These are phyloP conservation scores for Ridgeia piscesae DNA, from an alignment of 1,140 invertebrate genomes.

Conservation along the genomic window DNA sequence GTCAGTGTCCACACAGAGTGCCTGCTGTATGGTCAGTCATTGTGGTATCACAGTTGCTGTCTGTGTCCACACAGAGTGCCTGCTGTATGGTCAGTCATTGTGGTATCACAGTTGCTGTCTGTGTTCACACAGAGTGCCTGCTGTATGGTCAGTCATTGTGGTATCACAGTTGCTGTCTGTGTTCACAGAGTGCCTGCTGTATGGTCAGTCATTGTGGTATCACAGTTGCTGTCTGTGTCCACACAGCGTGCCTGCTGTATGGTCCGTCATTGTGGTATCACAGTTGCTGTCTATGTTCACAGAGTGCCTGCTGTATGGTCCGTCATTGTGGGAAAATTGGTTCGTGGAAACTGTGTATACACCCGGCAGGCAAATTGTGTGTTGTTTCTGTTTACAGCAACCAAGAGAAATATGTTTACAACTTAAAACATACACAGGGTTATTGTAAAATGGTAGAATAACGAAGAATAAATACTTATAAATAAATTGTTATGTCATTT, in stretches of 20 bases:
- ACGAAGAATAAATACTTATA: no score
- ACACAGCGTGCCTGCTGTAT: no score
- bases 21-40: no score
- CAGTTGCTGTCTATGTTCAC: background rate
- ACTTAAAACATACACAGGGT: background rate
- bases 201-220: background rate
- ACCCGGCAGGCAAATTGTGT: background rate
- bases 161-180: background rate
- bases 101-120: background rate
- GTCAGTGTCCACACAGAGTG: background rate
- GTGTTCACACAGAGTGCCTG: no score
- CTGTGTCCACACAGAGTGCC: background rate
- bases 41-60: background rate
- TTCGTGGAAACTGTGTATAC: constrained; percentile 3
- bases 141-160: no score
- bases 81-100: no score
- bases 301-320: background rate
- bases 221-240: background rate
- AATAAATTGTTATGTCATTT: no score
- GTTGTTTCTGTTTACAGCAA: constrained; percentile 15
- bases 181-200: no score
- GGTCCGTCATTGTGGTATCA: background rate
- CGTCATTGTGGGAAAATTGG: background rate
- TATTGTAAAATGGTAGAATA: no score
- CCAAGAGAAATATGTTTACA: background rate